Evolutionary conservation across 2,113 vertebrate genomes (phyloP).

Genomic region (Heterocephalus glaber): DNA sequence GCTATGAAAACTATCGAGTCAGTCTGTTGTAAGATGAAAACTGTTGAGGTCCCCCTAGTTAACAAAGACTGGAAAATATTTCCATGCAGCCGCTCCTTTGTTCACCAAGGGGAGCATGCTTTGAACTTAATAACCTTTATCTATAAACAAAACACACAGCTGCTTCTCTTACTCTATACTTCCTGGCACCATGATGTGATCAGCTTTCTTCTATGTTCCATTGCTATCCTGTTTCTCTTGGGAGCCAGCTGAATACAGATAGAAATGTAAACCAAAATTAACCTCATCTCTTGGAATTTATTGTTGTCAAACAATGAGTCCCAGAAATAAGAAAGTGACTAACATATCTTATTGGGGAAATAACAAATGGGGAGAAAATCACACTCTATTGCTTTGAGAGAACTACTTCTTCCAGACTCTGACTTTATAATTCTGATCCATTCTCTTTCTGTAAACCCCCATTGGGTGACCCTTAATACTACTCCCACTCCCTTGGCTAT

Average conservation of each 20-base stretch:
- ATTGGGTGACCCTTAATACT: not conserved
- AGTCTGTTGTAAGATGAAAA: too few species aligned
- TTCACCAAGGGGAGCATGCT: too few species aligned
- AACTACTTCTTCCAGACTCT: not conserved
- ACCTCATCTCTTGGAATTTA: not conserved
- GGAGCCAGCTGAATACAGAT: not conserved
- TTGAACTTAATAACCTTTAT: too few species aligned
- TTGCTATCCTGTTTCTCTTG: not conserved
- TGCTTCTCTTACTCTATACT: not conserved
- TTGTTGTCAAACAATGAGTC: not conserved
- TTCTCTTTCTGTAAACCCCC: not conserved
- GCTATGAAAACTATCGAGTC: too few species aligned
- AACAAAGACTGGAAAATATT: too few species aligned
- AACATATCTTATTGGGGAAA: not conserved
- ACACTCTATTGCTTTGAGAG: not conserved
- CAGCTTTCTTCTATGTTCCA: not conserved
- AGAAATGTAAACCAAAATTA: not conserved
- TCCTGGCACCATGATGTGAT: not conserved
- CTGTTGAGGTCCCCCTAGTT: too few species aligned
- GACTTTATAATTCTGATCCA: not conserved
- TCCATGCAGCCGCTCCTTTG: too few species aligned
- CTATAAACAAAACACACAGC: too few species aligned
- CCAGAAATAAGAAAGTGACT: not conserved
- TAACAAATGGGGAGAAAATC: not conserved
- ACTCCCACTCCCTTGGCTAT: not conserved